Conservation (phyloP, 2,113 vertebrate genomes). For the Trematocara variabile region DNA sequence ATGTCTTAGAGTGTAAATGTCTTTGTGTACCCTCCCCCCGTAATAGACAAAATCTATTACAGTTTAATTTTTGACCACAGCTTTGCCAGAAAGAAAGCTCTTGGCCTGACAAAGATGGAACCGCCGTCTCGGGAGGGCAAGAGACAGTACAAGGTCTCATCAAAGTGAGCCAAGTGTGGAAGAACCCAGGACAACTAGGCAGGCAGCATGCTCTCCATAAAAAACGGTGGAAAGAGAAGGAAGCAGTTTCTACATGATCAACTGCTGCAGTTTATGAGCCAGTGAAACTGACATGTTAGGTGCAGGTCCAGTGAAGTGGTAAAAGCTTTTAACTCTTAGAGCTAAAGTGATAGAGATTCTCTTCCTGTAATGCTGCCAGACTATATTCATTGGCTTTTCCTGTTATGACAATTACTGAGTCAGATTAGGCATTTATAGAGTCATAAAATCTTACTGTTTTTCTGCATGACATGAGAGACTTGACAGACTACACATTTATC, state of each 20-base stretch:
- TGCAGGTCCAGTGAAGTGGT: conserved; percentile 2
- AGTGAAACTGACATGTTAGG: conserved; percentile 19
- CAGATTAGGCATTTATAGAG: neutral
- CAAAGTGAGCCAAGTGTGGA: neutral
- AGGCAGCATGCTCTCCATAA: neutral
- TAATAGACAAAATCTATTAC: conserved; percentile 14
- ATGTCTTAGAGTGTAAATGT: neutral
- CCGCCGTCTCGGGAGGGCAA: neutral
- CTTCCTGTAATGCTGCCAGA: neutral
- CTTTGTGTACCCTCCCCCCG: neutral
- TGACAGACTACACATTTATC: neutral
- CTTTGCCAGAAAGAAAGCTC: neutral
- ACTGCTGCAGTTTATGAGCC: neutral
- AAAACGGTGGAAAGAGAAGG: neutral
- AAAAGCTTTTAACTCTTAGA: conserved; percentile 35
- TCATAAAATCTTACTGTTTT: neutral
- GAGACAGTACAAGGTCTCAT: neutral
- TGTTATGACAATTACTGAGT: neutral
- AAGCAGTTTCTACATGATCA: conserved; percentile 24
- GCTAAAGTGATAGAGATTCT: neutral
- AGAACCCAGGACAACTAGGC: neutral
- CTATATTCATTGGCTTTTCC: neutral
- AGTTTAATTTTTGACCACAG: neutral
- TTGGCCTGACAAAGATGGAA: neutral
- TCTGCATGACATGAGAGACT: neutral